A percentile compares a stretch with the other conserved stretches of the same genome.
Conservation (phyloP, 2,797 vertebrate species). For the Sebastolobus altivelis region DNA sequence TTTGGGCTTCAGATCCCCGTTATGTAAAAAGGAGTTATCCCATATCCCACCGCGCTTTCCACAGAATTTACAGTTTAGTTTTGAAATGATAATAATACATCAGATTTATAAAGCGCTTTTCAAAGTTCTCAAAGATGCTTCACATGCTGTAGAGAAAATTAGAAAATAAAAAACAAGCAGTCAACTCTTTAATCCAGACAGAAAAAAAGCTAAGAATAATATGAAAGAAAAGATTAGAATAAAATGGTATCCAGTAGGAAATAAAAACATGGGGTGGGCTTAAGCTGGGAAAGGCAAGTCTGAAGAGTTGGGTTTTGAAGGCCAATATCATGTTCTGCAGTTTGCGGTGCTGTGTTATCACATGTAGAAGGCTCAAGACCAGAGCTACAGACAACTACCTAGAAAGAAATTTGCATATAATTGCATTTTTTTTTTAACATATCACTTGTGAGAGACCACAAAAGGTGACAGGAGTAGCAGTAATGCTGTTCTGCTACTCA, state of each 20-base stretch:
- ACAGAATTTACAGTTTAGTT: not conserved
- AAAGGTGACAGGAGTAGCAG: not conserved
- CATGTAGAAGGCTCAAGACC: not conserved
- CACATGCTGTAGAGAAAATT: too few species aligned
- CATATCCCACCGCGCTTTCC: not conserved
- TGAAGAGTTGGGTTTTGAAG: too few species aligned
- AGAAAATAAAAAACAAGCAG: too few species aligned
- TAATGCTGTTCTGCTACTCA: not conserved
- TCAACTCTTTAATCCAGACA: too few species aligned
- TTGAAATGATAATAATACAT: not conserved
- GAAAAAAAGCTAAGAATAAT: too few species aligned
- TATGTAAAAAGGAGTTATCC: too few species aligned
- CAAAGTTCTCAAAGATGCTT: too few species aligned
- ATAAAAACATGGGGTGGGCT: too few species aligned
- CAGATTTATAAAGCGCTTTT: rapidly evolving
- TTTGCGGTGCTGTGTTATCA: not conserved
- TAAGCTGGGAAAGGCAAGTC: too few species aligned
- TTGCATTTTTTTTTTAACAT: not conserved
- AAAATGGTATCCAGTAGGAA: too few species aligned
- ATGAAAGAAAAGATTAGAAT: too few species aligned
- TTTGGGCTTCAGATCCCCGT: not conserved
- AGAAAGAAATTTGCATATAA: not conserved
- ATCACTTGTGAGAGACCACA: not conserved
- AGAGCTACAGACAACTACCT: not conserved
- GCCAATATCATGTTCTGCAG: not conserved